Conservation (phyloP, 1,140 invertebrate species). For the Drosophila mayri region DNA sequence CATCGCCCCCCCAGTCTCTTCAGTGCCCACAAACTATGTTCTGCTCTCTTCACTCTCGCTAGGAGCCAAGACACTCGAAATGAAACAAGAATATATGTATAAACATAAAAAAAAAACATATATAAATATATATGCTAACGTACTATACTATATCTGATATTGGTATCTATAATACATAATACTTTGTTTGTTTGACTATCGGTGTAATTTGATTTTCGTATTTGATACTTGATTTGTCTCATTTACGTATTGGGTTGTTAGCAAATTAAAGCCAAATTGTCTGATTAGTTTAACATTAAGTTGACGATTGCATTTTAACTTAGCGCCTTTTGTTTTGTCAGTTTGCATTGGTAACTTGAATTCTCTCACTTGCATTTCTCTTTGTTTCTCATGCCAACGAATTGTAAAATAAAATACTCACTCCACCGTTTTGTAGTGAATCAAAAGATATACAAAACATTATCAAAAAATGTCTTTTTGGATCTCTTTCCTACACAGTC, state of each 20-base stretch:
- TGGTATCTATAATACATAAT: constrained; percentile 65
- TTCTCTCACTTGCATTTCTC: constrained; percentile 40
- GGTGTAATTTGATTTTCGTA: constrained; percentile 61
- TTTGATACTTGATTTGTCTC: constrained; percentile 29
- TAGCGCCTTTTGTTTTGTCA: constrained; percentile 22
- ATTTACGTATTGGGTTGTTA: constrained; percentile 38
- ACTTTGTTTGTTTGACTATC: constrained; percentile 70
- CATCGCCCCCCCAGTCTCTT: neutral
- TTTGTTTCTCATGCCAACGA: constrained; percentile 40
- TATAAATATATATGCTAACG: constrained; percentile 63
- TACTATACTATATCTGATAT: constrained; percentile 68
- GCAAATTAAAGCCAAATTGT: constrained; percentile 29
- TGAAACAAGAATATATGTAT: constrained; percentile 40
- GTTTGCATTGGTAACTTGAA: constrained; percentile 62
- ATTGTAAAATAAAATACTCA: constrained; percentile 64
- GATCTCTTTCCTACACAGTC: constrained; percentile 70
- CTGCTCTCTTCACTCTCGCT: constrained; percentile 19
- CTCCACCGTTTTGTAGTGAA: constrained; percentile 59
- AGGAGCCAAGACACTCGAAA: constrained; percentile 40
- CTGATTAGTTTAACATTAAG: constrained; percentile 43
- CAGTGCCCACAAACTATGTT: constrained; percentile 13
- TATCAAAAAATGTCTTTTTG: constrained; percentile 82
- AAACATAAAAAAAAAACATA: constrained; percentile 38
- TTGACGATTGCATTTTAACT: constrained; percentile 44
- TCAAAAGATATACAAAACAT: constrained; percentile 53